Conservation (phyloP, 37 sponge, comb jelly and placozoan genomes). For the Beroe ovata region DNA sequence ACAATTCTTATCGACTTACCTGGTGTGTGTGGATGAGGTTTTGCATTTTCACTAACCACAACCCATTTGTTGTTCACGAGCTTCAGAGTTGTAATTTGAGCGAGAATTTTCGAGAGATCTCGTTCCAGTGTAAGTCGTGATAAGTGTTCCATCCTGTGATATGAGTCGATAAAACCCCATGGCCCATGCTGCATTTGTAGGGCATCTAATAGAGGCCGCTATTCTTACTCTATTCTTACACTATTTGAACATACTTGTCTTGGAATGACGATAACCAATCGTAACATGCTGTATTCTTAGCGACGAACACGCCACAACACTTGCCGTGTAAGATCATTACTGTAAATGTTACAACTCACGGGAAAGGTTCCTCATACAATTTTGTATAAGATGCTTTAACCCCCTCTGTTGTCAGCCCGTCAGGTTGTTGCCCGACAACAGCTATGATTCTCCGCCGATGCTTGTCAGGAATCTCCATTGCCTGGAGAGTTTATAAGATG, state of each 20-base stretch:
- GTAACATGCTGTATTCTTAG: no score
- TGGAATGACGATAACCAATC: no score
- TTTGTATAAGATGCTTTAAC: neutral
- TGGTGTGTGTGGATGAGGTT: neutral
- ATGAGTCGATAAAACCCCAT: no score
- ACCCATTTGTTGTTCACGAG: neutral
- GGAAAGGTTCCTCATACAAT: slow-evolving; percentile 26
- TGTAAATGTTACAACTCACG: neutral
- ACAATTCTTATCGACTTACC: neutral
- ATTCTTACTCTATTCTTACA: no score
- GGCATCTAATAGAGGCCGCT: no score
- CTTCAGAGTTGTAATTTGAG: neutral
- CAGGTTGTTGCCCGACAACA: neutral
- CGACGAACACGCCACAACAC: no score
- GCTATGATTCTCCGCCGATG: neutral
- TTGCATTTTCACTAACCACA: neutral
- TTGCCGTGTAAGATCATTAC: no score
- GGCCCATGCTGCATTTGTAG: no score
- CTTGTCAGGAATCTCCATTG: slow-evolving; percentile 14
- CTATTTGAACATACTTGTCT: no score
- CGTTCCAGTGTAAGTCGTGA: neutral
- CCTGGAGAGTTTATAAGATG: neutral
- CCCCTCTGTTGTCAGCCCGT: slow-evolving; percentile 5
- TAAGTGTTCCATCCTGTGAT: neutral
- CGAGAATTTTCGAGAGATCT: neutral